Base-by-base conservation (phyloP, 1,140 invertebrate species). In the Halesus radiatus region DNA sequence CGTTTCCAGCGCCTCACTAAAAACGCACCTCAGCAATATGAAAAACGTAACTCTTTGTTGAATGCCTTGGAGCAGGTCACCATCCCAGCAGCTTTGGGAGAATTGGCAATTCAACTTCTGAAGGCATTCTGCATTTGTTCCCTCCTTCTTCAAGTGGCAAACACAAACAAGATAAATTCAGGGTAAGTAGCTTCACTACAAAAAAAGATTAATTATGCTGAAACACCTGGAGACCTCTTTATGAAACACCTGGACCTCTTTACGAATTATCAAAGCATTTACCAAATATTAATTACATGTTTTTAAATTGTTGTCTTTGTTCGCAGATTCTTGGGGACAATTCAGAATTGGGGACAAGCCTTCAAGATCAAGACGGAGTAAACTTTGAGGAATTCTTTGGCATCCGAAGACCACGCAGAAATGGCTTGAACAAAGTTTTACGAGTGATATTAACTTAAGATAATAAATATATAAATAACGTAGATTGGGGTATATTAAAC, bases 121-220 rank as follows among this genome's bases (percentile, higher is more conserved):
- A 80, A 80, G 68, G 76, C 76, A 15, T 52, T 83, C 22, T 83
- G 78, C 70, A 80, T 83, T 26, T 80, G 64, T 32, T 68, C 75
- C 37, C 37, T 83, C 18, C 7, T 83, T 6, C 53, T 83, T 13
- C 81, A 83, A 74, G 66, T 83, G 15, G 58, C 76, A 26, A 66
- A 50, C 37, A 70, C 58, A 52, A 22, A 76, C 23, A 80, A 83
- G 23, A 29, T 64, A 4, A 74, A 72, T 18, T 66, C 45, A 22
- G 74, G 78, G 81, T 83, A 68, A 79, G 72, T 60, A 23, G 20
- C 13, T 45, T 45, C 10, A 45, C 10, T 45, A 13, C 0, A 45
- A 45, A 60, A 60, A n/a, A n/a, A n/a, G n/a, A n/a, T n/a, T n/a
- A n/a, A n/a, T n/a, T n/a, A n/a, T n/a, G n/a, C n/a, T n/a, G n/a